A percentile compares a stretch with the other conserved stretches of the same genome.
Evolutionary conservation across 2,113 vertebrate species (phyloP).

Genomic region (Tautogolabrus adspersus): DNA sequence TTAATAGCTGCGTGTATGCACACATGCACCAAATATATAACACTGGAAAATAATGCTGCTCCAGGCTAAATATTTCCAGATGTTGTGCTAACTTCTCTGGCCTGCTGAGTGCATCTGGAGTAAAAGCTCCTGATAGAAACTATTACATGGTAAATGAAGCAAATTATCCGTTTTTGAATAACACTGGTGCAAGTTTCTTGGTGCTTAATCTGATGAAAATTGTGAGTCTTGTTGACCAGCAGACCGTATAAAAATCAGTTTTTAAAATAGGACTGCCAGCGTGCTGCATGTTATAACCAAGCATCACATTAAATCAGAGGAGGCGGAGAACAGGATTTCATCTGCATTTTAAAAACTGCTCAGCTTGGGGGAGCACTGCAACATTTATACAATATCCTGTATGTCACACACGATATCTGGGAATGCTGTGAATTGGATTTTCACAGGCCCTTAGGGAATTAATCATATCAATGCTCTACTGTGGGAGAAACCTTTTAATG

Average conservation of each 20-base stretch:
- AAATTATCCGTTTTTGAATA: neutral
- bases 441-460: constrained; percentile 18
- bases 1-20: constrained; percentile 33
- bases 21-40: constrained; percentile 19
- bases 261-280: neutral
- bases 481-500: neutral
- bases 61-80: constrained; percentile 16
- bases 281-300: neutral
- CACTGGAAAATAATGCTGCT: constrained; percentile 4
- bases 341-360: constrained; percentile 39
- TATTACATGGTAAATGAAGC: constrained; percentile 11
- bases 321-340: constrained; percentile 13
- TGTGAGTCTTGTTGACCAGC: neutral
- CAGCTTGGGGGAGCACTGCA: constrained; percentile 15
- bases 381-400: constrained; percentile 26
- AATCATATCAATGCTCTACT: constrained; percentile 21
- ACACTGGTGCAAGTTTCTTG: neutral
- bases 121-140: constrained; percentile 18
- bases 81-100: neutral
- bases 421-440: constrained; percentile 39
- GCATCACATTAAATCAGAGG: constrained; percentile 3
- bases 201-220: neutral
- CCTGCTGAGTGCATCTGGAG: neutral
- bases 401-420: constrained; percentile 32
- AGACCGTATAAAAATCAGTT: constrained; percentile 2